Base-by-base conservation (phyloP, 2,888 invertebrate genomes). In the Atherix ibis region DNA sequence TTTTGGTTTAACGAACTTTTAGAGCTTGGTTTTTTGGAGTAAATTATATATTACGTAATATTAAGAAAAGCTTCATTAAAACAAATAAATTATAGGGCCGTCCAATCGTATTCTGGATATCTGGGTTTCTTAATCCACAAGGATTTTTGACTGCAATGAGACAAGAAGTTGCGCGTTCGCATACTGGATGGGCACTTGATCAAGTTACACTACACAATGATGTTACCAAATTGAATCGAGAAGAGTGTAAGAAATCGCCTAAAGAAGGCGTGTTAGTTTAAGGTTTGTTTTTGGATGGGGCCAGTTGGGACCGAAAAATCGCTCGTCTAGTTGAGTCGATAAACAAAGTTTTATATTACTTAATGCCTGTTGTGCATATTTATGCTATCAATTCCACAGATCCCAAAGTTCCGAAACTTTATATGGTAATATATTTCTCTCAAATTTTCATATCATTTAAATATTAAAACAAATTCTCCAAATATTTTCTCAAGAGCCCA, bases 71-170 rank as follows among this genome's bases (percentile, higher is more conserved):
- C 27, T 14, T 35, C 3, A 10, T 9, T 13, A 16, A 8, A 5
- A 15, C 14, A 5, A 13, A 27, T 33, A 19, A 14, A 17, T 26
- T 28, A 18, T 32, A 52, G 50, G 37, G 44, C 2, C 67, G 87
- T 42, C 88, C 88, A 0, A 51, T 61, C 9, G 71, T 74, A 8
- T 89, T 88, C 56, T 89, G 88, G 88, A 85, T 89, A 83, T 84
- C 87, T 4, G 89, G 89, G 6, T 88, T 89, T 54, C 89, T 89
- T 48, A 89, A 89, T 64, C 83, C 88, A 2, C 88, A 88, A 72
- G 88, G 87, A 41, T 89, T 89, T 53, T 58, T 89, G 36, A 89
- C 88, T 8, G 88, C 88, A 1, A 88, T 89, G 87, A 72, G 80
- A 45, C 89, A 89, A 58, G 88, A 89, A 66, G 83, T 88, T 32